Conservation (phyloP, 2,888 invertebrate species). For the Busseola fusca region DNA sequence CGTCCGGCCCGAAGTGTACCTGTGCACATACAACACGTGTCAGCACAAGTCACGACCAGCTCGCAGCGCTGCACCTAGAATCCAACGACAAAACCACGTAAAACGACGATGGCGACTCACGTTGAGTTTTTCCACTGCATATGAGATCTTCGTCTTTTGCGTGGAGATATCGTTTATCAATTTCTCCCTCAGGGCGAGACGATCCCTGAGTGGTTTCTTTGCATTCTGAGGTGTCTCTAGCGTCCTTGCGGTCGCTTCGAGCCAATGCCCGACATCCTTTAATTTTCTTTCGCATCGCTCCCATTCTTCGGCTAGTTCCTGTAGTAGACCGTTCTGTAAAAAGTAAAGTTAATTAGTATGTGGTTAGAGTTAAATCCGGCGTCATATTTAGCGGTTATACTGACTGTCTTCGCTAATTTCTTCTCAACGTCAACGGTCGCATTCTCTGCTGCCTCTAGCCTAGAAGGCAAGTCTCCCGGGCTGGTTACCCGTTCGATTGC, state of each 20-base stretch:
- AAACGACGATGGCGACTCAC: conserved; percentile 84
- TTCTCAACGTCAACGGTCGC: conserved; percentile 95
- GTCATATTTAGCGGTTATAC: conserved; percentile 63
- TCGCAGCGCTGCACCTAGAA: conserved; percentile 18
- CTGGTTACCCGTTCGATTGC: conserved; percentile 94
- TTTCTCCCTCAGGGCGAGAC: conserved; percentile 95
- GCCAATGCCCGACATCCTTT: conserved; percentile 96
- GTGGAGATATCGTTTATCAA: conserved; percentile 95
- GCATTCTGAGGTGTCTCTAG: conserved; percentile 94
- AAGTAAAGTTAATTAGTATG: conserved; percentile 40
- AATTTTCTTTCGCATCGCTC: conserved; percentile 98
- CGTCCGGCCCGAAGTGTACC: conserved; percentile 96
- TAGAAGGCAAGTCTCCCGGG: conserved; percentile 95
- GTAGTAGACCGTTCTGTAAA: conserved; percentile 94
- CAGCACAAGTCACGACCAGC: conserved; percentile 4
- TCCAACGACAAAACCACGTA: not conserved
- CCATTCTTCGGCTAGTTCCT: conserved; percentile 98
- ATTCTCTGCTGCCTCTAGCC: conserved; percentile 95
- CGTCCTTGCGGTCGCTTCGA: conserved; percentile 94
- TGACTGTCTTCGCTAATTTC: conserved; percentile 95
- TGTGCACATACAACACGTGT: conserved; percentile 68
- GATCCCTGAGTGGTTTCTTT: conserved; percentile 96
- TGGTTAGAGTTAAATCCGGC: not conserved
- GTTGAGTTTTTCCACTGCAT: conserved; percentile 97
- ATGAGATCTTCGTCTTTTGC: conserved; percentile 96